Percentiles rank a stretch among this genome's conserved stretches.
phyloP scores from a whole-genome alignment of 1,140 invertebrate species.

The Drosophila paulistorum region DNA sequence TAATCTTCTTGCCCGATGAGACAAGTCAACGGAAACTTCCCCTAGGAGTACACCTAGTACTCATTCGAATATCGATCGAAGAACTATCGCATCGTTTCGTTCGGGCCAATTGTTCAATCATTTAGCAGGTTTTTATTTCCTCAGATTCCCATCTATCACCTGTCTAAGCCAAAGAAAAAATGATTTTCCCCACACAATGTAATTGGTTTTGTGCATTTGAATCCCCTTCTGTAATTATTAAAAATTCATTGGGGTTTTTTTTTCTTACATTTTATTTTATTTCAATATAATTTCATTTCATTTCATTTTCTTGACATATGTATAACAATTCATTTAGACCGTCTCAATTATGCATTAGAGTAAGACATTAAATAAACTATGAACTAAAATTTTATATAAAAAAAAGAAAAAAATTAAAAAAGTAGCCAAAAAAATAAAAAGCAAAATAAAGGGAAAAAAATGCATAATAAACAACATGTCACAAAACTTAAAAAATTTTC shows the following conservation, averaged over 20 bases:
- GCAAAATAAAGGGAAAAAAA: constrained; percentile 70
- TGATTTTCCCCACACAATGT: no score
- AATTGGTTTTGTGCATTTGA: no score
- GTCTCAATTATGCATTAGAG: constrained; percentile 74
- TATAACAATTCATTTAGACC: constrained; percentile 76
- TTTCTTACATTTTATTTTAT: constrained; percentile 80
- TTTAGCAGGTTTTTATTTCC: no score
- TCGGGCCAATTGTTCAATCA: no score
- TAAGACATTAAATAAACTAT: constrained; percentile 79
- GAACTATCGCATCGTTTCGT: no score
- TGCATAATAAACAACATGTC: constrained; percentile 82
- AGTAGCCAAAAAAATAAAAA: constrained; percentile 68
- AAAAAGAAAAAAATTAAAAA: constrained; percentile 58
- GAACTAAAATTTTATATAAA: constrained; percentile 63
- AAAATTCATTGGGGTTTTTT: constrained; percentile 8
- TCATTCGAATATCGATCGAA: no score
- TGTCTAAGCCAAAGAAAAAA: no score
- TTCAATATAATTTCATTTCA: constrained; percentile 59
- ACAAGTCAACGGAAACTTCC: no score
- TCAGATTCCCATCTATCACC: no score
- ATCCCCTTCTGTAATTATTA: background rate
- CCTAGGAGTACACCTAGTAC: no score
- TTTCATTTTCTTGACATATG: constrained; percentile 58
- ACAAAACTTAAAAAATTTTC: constrained; percentile 52
- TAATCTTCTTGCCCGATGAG: no score